These are phyloP conservation scores for Rhopilema esculentum DNA, from an alignment of 30 jellyfish, hydroid and myxozoan genomes.

Conservation along the genomic window DNA sequence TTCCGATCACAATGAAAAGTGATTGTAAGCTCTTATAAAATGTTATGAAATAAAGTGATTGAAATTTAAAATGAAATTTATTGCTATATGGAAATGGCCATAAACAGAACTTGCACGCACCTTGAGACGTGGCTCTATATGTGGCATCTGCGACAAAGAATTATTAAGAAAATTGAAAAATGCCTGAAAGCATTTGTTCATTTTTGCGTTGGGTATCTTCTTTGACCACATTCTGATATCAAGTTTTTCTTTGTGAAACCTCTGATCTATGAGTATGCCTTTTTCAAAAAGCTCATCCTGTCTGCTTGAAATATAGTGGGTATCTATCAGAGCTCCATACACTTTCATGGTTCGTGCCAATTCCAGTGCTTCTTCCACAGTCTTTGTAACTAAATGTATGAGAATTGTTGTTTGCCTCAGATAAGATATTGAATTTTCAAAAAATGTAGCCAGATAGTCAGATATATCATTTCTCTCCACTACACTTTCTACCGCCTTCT, in stretches of 20 bases:
- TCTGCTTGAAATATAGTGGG: slow-evolving; percentile 28
- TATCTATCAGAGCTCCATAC: slow-evolving; percentile 62
- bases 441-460: no score
- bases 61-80: no score
- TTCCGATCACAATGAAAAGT: no score
- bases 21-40: no score
- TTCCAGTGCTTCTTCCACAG: slow-evolving; percentile 52
- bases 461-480: no score
- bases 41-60: no score
- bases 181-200: not conserved
- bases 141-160: not conserved
- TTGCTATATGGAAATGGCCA: no score
- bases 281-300: slow-evolving; percentile 33
- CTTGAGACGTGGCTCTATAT: not conserved
- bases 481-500: no score
- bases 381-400: slow-evolving; percentile 23
- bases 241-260: slow-evolving; percentile 10
- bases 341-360: slow-evolving; percentile 28
- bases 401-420: no score
- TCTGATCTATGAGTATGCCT: slow-evolving; percentile 35
- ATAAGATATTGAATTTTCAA: no score
- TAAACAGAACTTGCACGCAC: no score
- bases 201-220: not conserved
- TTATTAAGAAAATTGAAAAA: not conserved
- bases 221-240: not conserved